Percentiles rank a stretch among this genome's conserved stretches.
Evolutionary conservation across 2,113 vertebrate genomes (phyloP).

Genomic region (Leptobrachium leishanense): DNA sequence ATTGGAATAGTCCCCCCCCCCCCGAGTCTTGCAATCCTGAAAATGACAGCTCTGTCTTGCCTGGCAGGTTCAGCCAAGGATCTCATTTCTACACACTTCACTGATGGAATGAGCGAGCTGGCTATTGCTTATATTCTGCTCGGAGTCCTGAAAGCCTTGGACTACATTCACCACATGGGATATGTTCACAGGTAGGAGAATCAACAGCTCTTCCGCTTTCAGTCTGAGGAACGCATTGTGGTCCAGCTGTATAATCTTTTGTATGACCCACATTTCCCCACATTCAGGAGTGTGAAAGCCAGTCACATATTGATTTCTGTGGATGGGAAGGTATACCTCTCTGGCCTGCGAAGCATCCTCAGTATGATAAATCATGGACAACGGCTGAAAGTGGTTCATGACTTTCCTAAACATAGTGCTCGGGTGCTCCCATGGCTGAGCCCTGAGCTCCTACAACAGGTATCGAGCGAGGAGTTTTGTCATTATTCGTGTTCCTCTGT

Average conservation of each 20-base stretch:
- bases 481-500: no score
- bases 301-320: slow-evolving; percentile 92
- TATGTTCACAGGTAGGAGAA: slow-evolving; percentile 89
- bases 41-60: slow-evolving; percentile 20
- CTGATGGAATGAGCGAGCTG: slow-evolving; percentile 90
- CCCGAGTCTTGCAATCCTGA: not conserved
- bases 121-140: slow-evolving; percentile 92
- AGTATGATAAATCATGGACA: slow-evolving; percentile 94
- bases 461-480: slow-evolving; percentile 46
- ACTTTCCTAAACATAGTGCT: slow-evolving; percentile 92
- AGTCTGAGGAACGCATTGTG: not conserved
- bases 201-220: not conserved
- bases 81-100: slow-evolving; percentile 89
- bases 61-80: slow-evolving; percentile 90
- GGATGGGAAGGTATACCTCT: slow-evolving; percentile 92
- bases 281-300: slow-evolving; percentile 89
- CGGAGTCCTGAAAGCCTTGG: slow-evolving; percentile 87
- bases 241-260: not conserved
- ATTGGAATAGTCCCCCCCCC: no score
- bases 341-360: slow-evolving; percentile 90
- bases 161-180: slow-evolving; percentile 98
- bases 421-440: slow-evolving; percentile 97
- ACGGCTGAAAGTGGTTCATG: slow-evolving; percentile 87
- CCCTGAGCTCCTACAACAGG: slow-evolving; percentile 95
- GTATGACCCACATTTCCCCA: not conserved